phyloP scores from a whole-genome alignment of 2,113 vertebrate genomes.

The Zingel zingel region DNA sequence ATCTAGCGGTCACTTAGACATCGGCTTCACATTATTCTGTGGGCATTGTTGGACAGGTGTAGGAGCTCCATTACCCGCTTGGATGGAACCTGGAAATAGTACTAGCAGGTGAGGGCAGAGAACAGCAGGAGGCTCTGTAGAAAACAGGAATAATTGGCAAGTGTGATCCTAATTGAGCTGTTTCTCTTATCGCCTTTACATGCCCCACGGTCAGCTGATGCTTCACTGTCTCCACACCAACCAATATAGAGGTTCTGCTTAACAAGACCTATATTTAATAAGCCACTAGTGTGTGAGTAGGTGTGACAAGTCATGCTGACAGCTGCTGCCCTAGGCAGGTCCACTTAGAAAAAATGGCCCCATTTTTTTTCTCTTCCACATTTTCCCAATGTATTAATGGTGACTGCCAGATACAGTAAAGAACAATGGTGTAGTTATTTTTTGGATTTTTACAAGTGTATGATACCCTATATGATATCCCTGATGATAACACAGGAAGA shows the following conservation, averaged over 20 bases:
- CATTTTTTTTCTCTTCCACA: not conserved
- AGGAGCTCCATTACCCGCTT: not conserved
- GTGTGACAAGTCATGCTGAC: slow-evolving; percentile 45
- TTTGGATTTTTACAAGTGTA: too few relatives aligned
- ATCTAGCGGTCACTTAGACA: not conserved
- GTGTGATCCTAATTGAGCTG: not conserved
- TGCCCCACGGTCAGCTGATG: not conserved
- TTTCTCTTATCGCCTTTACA: not conserved
- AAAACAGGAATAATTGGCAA: slow-evolving; percentile 11
- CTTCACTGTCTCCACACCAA: slow-evolving; percentile 3
- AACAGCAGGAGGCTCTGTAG: not conserved
- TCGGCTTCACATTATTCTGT: not conserved
- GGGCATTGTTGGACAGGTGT: not conserved
- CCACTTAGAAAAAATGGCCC: not conserved
- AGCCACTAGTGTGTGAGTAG: slow-evolving; percentile 2
- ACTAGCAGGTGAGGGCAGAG: not conserved
- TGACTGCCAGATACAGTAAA: not conserved
- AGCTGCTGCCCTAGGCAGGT: slow-evolving; percentile 2
- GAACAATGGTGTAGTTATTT: too few relatives aligned
- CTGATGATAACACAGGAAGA: too few relatives aligned
- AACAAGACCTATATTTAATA: slow-evolving; percentile 38
- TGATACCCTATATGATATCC: too few relatives aligned
- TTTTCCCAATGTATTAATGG: not conserved
- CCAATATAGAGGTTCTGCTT: not conserved
- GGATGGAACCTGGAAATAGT: not conserved